phyloP scores from a whole-genome alignment of 2,797 vertebrate genomes.

The Gymnocypris eckloni region DNA sequence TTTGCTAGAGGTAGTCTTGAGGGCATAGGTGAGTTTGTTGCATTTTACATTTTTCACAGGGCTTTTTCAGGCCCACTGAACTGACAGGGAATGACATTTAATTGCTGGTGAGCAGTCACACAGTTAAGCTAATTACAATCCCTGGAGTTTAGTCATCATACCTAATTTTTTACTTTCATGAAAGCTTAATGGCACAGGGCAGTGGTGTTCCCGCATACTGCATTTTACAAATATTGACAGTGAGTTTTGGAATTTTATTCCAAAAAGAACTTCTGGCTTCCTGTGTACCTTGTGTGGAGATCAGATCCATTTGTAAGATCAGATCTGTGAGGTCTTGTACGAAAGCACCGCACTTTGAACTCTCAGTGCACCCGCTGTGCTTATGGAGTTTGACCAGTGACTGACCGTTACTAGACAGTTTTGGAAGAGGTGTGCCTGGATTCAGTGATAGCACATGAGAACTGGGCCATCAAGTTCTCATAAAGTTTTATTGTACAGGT shows the following conservation, averaged over 20 bases:
- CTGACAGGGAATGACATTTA: constrained; percentile 92
- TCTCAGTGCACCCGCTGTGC: constrained; percentile 2
- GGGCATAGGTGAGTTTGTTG: constrained; percentile 75
- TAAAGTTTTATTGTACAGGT: neutral
- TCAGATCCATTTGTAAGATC: constrained; percentile 34
- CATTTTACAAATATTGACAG: constrained; percentile 83
- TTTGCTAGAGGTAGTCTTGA: constrained; percentile 59
- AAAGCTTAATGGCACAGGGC: constrained; percentile 86
- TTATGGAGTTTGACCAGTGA: too few species aligned
- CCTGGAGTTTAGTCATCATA: constrained; percentile 91
- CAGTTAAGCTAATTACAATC: constrained; percentile 90
- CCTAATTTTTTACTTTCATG: constrained; percentile 93
- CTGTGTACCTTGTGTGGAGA: neutral
- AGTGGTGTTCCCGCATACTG: constrained; percentile 71
- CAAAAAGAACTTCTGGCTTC: constrained; percentile 65
- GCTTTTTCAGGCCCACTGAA: constrained; percentile 82
- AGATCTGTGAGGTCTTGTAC: constrained; percentile 28
- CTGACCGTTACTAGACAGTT: neutral
- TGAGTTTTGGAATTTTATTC: constrained; percentile 79
- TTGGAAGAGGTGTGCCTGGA: neutral
- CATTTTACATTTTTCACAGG: constrained; percentile 76
- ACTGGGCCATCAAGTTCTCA: neutral
- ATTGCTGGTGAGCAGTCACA: constrained; percentile 92
- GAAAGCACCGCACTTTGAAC: constrained; percentile 28
- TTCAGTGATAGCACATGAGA: neutral